Evolutionary conservation across 2,113 vertebrate genomes (phyloP).

Genomic region (Athene noctua): DNA sequence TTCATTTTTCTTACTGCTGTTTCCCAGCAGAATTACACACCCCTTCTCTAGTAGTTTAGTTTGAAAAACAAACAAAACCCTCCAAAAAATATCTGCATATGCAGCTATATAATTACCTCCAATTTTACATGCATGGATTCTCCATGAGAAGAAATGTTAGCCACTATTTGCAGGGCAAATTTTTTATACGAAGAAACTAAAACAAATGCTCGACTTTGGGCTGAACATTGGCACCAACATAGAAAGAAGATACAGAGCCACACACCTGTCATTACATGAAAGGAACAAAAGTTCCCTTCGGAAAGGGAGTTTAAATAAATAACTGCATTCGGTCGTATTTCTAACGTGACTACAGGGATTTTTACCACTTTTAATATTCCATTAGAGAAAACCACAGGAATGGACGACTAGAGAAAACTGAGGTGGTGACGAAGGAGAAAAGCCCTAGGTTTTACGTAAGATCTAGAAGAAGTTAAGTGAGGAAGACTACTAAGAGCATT

Average conservation of each 20-base stretch:
- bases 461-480: background rate
- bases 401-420: fast-evolving
- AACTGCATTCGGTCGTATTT: background rate
- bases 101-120: background rate
- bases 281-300: background rate
- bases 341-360: no score
- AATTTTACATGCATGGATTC: background rate
- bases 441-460: fast-evolving
- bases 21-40: background rate
- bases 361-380: no score
- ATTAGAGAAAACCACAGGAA: no score
- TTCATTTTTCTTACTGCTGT: background rate
- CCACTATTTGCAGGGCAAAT: background rate
- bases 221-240: background rate
- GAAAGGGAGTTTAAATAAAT: background rate
- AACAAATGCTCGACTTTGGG: background rate
- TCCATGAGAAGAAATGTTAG: background rate
- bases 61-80: background rate
- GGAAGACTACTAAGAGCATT: fast-evolving
- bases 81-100: no score
- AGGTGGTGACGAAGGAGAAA: no score
- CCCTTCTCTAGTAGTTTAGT: background rate
- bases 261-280: background rate
- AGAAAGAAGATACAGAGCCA: fast-evolving
- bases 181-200: background rate